phyloP scores from a whole-genome alignment of 2,888 invertebrate genomes.

The Amphiduros pacificus region DNA sequence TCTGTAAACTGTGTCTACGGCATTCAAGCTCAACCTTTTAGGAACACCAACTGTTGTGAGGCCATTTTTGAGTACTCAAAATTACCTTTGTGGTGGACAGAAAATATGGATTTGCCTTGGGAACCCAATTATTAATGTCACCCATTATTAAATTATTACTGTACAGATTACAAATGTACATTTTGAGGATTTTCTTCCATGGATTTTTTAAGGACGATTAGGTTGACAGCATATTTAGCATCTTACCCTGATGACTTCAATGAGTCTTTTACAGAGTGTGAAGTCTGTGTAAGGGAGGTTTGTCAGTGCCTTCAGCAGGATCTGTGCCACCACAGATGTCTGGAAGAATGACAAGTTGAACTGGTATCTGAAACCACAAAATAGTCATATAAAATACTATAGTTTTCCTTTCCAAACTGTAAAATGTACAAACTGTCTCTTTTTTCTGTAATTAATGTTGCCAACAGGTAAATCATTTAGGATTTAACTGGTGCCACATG shows the following conservation, averaged over 20 bases:
- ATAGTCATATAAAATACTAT: too few species aligned
- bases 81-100: background rate
- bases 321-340: conserved; percentile 74
- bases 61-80: too few species aligned
- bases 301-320: conserved; percentile 91
- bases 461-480: too few species aligned
- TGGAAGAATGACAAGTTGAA: conserved; percentile 89
- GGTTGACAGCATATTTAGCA: conserved; percentile 20
- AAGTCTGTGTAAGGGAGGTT: conserved; percentile 98
- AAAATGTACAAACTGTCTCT: too few species aligned
- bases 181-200: background rate
- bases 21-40: too few species aligned
- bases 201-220: background rate
- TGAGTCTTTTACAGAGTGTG: conserved; percentile 93
- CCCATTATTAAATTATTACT: background rate
- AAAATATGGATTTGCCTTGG: too few species aligned
- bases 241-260: conserved; percentile 72
- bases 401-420: too few species aligned
- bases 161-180: background rate
- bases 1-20: too few species aligned
- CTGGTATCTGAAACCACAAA: conserved; percentile 74
- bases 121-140: too few species aligned
- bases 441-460: too few species aligned
- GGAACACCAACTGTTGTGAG: too few species aligned
- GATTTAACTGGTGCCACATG: too few species aligned